A percentile compares a stretch with the other conserved stretches of the same genome.
These are phyloP conservation scores for Diorhabda elongata DNA, from an alignment of 1,140 invertebrate genomes.

Conservation along the genomic window DNA sequence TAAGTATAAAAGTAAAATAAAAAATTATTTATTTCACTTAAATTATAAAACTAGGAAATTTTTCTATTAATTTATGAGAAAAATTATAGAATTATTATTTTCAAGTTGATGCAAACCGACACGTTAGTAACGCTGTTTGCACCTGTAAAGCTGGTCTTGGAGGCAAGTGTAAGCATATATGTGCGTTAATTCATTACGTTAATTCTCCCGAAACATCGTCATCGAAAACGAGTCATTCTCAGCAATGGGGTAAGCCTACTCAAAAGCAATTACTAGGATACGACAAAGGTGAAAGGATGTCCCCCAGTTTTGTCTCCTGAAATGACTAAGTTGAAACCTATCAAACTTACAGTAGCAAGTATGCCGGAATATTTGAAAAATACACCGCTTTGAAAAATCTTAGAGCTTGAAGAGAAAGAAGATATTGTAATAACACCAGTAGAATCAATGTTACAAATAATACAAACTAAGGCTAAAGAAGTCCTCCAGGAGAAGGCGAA, in stretches of 20 bases:
- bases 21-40: no score
- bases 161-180: no score
- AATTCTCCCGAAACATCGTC: background rate
- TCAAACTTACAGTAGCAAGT: background rate
- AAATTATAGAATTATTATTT: no score
- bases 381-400: background rate
- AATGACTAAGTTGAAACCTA: background rate
- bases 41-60: no score
- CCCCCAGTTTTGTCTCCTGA: background rate
- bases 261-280: background rate
- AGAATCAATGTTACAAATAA: no score
- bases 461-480: no score
- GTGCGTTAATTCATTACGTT: background rate
- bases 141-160: no score
- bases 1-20: no score
- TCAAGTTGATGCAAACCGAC: no score
- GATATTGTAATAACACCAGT: slow-evolving; percentile 14
- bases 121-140: no score
- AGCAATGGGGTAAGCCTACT: slow-evolving; percentile 9
- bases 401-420: background rate
- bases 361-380: background rate
- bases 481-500: no score
- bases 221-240: slow-evolving; percentile 3
- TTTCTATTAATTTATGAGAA: no score
- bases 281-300: slow-evolving; percentile 11